Evolutionary conservation across 2,113 vertebrate species (phyloP).

Genomic region (Trematocara variabile): DNA sequence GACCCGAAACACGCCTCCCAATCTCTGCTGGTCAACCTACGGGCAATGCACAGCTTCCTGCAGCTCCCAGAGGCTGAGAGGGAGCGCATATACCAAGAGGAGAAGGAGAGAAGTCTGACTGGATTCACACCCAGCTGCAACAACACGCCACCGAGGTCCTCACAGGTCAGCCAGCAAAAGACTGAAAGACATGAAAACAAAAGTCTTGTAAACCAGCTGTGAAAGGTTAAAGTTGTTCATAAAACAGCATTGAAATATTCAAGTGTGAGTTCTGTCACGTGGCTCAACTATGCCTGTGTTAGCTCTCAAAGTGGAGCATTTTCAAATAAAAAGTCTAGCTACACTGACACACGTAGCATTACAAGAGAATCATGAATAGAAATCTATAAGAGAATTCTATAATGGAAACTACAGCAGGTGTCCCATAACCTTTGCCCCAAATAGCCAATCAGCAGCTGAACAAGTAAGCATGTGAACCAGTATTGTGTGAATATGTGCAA

Average conservation of each 20-base stretch:
- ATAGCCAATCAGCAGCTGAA: background rate
- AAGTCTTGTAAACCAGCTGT: background rate
- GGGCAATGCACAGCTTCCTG: slow-evolving; percentile 97
- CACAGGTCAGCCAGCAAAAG: slow-evolving; percentile 78
- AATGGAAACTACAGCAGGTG: background rate
- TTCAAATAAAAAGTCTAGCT: background rate
- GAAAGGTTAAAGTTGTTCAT: background rate
- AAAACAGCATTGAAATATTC: background rate
- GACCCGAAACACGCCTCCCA: slow-evolving; percentile 97
- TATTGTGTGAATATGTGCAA: background rate
- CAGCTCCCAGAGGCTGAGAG: slow-evolving; percentile 93
- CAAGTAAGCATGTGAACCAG: background rate
- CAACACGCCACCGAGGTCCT: slow-evolving; percentile 86
- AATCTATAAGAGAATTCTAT: background rate
- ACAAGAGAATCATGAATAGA: background rate
- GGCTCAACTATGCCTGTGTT: background rate
- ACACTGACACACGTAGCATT: background rate
- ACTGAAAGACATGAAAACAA: background rate
- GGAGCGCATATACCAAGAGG: slow-evolving; percentile 96
- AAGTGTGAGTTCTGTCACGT: background rate
- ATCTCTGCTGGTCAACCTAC: slow-evolving; percentile 95
- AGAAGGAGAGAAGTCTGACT: slow-evolving; percentile 92
- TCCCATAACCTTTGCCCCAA: background rate
- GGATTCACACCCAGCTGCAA: slow-evolving; percentile 89
- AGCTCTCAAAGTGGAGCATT: background rate